Percentiles rank a stretch among this genome's conserved stretches.
Conservation (phyloP, 2,888 invertebrate species). For the Phaonia tiefii region DNA sequence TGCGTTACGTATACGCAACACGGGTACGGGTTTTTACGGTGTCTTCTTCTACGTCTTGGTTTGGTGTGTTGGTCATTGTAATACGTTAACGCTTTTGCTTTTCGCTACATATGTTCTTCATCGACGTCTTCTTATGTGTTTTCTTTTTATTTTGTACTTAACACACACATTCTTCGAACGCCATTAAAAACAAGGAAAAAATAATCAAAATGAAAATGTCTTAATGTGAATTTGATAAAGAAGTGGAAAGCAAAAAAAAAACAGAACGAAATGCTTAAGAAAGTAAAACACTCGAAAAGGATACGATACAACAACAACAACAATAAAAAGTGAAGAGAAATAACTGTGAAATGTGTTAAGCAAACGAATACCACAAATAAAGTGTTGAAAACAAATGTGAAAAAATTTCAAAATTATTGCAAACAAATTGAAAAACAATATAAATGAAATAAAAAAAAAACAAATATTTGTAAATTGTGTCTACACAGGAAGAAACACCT, state of each 20-base stretch:
- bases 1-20: constrained; percentile 11
- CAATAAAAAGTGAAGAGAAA: neutral
- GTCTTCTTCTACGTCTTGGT: no score
- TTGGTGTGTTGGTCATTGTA: constrained; percentile 2
- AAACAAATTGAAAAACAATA: no score
- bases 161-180: no score
- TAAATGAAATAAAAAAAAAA: no score
- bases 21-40: constrained; percentile 10
- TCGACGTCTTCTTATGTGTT: no score
- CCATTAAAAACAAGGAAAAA: no score
- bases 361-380: no score
- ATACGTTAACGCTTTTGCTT: constrained; percentile 33
- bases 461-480: no score
- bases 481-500: no score
- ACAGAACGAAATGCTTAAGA: neutral
- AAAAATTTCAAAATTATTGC: constrained; percentile 14
- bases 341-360: neutral
- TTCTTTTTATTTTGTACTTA: neutral
- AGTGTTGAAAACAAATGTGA: neutral
- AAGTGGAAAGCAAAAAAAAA: no score
- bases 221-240: constrained; percentile 4
- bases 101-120: neutral
- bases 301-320: neutral
- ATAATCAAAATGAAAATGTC: constrained; percentile 11
- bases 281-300: neutral